Percentiles rank a stretch among this genome's conserved stretches.
Evolutionary conservation across 2,797 vertebrate genomes (phyloP).

Genomic region (Nyctibius grandis): DNA sequence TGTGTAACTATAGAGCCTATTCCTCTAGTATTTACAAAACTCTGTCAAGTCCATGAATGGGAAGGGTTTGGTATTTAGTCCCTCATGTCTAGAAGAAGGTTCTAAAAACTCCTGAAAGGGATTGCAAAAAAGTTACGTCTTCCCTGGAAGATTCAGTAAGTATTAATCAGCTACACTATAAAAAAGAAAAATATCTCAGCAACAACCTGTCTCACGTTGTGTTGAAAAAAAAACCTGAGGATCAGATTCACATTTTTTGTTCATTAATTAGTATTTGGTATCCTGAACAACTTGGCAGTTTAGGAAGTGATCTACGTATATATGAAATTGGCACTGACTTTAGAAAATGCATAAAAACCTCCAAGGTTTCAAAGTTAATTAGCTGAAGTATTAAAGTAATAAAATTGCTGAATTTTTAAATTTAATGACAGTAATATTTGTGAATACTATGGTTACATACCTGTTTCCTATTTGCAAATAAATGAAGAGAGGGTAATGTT

Average conservation of each 20-base stretch:
- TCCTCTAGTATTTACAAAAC: not conserved
- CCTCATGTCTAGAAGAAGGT: not conserved
- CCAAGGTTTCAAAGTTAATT: constrained; percentile 40
- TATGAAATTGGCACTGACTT: not conserved
- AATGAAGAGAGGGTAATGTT: constrained; percentile 36
- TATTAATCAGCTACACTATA: not conserved
- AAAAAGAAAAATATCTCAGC: not conserved
- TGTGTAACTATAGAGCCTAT: not conserved
- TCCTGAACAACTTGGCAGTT: not conserved
- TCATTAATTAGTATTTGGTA: not conserved
- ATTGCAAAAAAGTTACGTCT: not conserved
- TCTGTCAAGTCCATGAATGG: not conserved
- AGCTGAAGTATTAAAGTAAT: constrained; percentile 13
- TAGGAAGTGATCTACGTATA: not conserved
- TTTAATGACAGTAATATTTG: constrained; percentile 4
- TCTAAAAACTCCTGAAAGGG: constrained; percentile 17
- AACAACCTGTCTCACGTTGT: not conserved
- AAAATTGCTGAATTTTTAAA: constrained; percentile 12
- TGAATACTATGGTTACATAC: not conserved
- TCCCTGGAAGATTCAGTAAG: not conserved
- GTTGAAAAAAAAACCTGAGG: not conserved
- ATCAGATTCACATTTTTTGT: not conserved
- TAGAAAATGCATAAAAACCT: not conserved
- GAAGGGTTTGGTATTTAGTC: not conserved
- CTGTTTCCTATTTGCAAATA: constrained; percentile 39